phyloP scores from a whole-genome alignment of 2,888 invertebrate species.

The Acrobasis suavella region DNA sequence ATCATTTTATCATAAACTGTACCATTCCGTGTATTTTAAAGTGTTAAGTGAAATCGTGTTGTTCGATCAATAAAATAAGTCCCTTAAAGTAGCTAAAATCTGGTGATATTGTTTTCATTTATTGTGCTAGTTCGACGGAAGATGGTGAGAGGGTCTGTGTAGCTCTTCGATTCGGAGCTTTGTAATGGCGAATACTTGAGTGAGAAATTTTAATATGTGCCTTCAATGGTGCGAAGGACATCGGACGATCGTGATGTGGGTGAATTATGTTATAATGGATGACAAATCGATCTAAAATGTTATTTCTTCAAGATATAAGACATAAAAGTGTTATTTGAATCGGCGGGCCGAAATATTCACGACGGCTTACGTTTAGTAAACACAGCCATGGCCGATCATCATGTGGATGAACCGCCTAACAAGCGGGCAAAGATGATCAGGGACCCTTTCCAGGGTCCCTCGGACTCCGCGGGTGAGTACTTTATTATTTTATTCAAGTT shows the following conservation, averaged over 20 bases:
- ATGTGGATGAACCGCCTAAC: constrained; percentile 96
- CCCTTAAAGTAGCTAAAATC: constrained; percentile 76
- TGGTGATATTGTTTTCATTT: constrained; percentile 86
- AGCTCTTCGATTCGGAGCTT: constrained; percentile 86
- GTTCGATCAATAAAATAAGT: constrained; percentile 74
- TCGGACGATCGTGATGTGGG: constrained; percentile 86
- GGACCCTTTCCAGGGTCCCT: constrained; percentile 91
- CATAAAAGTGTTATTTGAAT: constrained; percentile 81
- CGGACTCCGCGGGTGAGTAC: constrained; percentile 90
- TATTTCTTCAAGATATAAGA: constrained; percentile 79
- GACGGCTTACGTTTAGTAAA: constrained; percentile 86
- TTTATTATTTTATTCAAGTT: constrained; percentile 64
- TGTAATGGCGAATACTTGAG: constrained; percentile 92
- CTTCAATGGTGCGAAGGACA: constrained; percentile 88
- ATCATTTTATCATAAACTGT: constrained; percentile 81
- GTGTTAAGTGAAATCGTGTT: constrained; percentile 81
- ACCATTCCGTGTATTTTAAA: constrained; percentile 83
- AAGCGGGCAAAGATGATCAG: constrained; percentile 96
- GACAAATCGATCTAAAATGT: constrained; percentile 81
- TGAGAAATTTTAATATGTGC: constrained; percentile 87
- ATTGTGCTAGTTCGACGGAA: constrained; percentile 88
- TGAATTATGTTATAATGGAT: constrained; percentile 81
- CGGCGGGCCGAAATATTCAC: constrained; percentile 83
- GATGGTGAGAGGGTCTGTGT: constrained; percentile 89
- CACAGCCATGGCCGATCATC: constrained; percentile 96